These are phyloP conservation scores for Sarcophaga variegata DNA, from an alignment of 2,888 invertebrate species.

Conservation along the genomic window DNA sequence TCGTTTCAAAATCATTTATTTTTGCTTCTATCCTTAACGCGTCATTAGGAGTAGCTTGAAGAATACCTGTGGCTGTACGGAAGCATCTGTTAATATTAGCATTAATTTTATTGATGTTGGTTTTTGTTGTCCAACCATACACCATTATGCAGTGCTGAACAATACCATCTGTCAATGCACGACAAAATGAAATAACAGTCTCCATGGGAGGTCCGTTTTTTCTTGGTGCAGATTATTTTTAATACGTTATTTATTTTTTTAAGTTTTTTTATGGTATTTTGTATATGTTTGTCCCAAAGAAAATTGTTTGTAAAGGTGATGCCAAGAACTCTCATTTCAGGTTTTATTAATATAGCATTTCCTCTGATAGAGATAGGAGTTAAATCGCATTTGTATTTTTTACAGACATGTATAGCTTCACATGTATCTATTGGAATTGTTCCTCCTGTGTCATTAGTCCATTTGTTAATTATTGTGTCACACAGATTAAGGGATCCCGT, in stretches of 20 bases:
- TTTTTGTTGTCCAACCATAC: slow-evolving; percentile 38
- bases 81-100: slow-evolving; percentile 21
- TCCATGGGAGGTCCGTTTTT: slow-evolving; percentile 36
- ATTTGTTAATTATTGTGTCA: slow-evolving; percentile 23
- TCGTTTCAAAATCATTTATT: slow-evolving; percentile 25
- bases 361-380: slow-evolving; percentile 15
- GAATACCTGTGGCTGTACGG: slow-evolving; percentile 23
- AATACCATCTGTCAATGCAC: neutral
- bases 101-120: slow-evolving; percentile 23
- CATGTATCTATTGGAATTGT: slow-evolving; percentile 16
- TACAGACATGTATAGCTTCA: slow-evolving; percentile 33
- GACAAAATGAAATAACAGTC: slow-evolving; percentile 18
- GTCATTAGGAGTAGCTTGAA: slow-evolving; percentile 11
- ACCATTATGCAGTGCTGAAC: slow-evolving; percentile 33
- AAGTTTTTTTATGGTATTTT: slow-evolving; percentile 1
- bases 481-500: neutral
- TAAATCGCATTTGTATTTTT: slow-evolving; percentile 11
- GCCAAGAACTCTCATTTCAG: slow-evolving; percentile 36
- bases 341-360: neutral
- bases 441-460: neutral
- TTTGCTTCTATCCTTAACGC: slow-evolving; percentile 28
- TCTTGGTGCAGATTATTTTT: slow-evolving; percentile 23
- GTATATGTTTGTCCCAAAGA: slow-evolving; percentile 46
- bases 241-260: slow-evolving; percentile 15
- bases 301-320: slow-evolving; percentile 45